Evolutionary conservation across 2,113 vertebrate species (phyloP).

Genomic region (Trichomycterus rosablanca): DNA sequence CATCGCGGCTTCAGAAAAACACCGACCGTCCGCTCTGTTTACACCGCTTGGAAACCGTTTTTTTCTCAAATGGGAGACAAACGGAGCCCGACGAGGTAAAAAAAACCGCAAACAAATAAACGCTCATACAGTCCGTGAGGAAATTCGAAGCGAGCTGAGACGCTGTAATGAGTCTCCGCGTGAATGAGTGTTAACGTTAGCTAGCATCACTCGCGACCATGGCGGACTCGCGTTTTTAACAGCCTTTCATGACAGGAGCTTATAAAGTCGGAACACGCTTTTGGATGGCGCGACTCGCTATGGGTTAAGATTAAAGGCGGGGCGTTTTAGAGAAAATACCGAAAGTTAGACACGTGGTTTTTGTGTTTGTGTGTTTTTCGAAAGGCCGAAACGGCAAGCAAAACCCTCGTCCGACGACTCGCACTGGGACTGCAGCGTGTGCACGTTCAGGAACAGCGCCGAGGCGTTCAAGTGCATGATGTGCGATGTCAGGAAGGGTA

Average conservation of each 20-base stretch:
- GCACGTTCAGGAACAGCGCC: constrained; percentile 96
- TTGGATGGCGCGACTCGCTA: constrained; percentile 1
- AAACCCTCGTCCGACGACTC: constrained; percentile 94
- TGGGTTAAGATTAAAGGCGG: background rate
- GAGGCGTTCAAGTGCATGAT: constrained; percentile 99
- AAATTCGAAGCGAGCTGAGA: constrained; percentile 37
- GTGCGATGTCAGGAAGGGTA: constrained; percentile 98
- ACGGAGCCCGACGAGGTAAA: constrained; percentile 96
- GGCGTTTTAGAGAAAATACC: constrained; percentile 1
- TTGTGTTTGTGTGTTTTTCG: constrained; percentile 55
- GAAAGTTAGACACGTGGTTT: constrained; percentile 21
- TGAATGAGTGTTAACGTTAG: constrained; percentile 44
- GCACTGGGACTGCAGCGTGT: constrained; percentile 97
- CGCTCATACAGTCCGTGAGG: constrained; percentile 7
- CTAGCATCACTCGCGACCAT: constrained; percentile 58
- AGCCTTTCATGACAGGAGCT: constrained; percentile 58
- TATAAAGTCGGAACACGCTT: constrained; percentile 37
- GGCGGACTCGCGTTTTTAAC: constrained; percentile 55
- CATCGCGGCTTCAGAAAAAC: too few species aligned
- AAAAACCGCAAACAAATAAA: too few species aligned
- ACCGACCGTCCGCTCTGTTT: too few species aligned
- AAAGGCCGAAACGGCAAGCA: constrained; percentile 96
- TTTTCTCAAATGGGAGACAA: constrained; percentile 89
- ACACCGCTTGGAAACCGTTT: constrained; percentile 28
- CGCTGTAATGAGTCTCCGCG: constrained; percentile 41